Evolutionary conservation across 2,888 invertebrate species (phyloP).

Genomic region (Himalopsyche anomala): DNA sequence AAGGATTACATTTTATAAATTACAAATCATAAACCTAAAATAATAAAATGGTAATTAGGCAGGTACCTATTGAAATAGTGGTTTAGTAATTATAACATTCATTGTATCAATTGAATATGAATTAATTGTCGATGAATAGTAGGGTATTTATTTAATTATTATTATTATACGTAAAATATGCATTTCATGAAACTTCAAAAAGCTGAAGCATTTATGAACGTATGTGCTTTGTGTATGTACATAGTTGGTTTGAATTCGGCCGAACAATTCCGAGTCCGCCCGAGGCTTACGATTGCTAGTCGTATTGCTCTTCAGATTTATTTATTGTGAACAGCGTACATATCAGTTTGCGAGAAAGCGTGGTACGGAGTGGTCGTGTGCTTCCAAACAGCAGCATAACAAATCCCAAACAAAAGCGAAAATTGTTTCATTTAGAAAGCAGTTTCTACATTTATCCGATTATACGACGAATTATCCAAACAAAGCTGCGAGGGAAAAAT

Average conservation of each 20-base stretch:
- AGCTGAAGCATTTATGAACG: too few relatives aligned
- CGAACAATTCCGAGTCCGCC: conserved; percentile 66
- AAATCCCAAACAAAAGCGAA: conserved; percentile 51
- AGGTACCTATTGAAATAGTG: too few relatives aligned
- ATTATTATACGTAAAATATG: too few relatives aligned
- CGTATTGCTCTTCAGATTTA: conserved; percentile 57
- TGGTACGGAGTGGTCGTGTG: conserved; percentile 78
- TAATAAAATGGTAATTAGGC: too few relatives aligned
- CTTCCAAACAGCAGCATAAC: conserved; percentile 46
- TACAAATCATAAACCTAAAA: too few relatives aligned
- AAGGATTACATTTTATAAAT: too few relatives aligned
- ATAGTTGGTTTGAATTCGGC: conserved; percentile 37
- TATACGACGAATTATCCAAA: conserved; percentile 37
- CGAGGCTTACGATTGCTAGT: conserved; percentile 66
- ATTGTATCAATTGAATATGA: too few relatives aligned
- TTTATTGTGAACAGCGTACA: conserved; percentile 30
- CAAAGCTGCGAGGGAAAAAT: conserved; percentile 44
- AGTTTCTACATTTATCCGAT: conserved; percentile 45
- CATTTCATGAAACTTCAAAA: too few relatives aligned
- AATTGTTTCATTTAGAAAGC: conserved; percentile 58
- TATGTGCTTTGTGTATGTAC: too few relatives aligned
- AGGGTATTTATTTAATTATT: too few relatives aligned
- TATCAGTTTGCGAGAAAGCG: conserved; percentile 78
- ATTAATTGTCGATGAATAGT: too few relatives aligned
- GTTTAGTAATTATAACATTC: too few relatives aligned